These are phyloP conservation scores for Syndactyla subalaris DNA, from an alignment of 2,797 vertebrate species.

Conservation along the genomic window DNA sequence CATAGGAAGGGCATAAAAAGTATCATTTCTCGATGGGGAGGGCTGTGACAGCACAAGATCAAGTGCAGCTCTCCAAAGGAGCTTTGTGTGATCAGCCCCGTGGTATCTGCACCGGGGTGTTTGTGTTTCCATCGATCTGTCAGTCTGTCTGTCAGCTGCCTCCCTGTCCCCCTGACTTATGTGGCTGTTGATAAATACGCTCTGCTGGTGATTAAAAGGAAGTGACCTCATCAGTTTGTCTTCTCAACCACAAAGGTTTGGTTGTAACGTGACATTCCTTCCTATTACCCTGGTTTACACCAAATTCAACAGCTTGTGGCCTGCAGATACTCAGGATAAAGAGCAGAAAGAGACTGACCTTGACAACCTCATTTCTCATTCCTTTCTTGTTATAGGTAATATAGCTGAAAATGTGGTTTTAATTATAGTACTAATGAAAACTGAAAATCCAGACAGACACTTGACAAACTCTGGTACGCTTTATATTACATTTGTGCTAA, in stretches of 20 bases:
- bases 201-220: slow-evolving; percentile 62
- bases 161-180: slow-evolving; percentile 25
- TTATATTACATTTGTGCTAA: slow-evolving; percentile 86
- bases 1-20: background rate
- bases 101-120: background rate
- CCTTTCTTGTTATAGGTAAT: slow-evolving; percentile 86
- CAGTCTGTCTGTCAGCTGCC: slow-evolving; percentile 61
- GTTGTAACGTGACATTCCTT: slow-evolving; percentile 68
- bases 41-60: background rate
- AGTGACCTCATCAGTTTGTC: slow-evolving; percentile 77
- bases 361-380: slow-evolving; percentile 85
- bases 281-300: slow-evolving; percentile 75
- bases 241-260: slow-evolving; percentile 74
- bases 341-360: slow-evolving; percentile 76
- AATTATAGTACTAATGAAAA: slow-evolving; percentile 87
- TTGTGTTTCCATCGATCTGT: slow-evolving; percentile 48
- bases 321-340: slow-evolving; percentile 81
- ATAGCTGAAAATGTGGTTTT: slow-evolving; percentile 85
- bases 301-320: slow-evolving; percentile 77
- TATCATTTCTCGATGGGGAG: background rate
- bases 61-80: background rate
- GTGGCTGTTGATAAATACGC: slow-evolving; percentile 21
- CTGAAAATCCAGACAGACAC: slow-evolving; percentile 87
- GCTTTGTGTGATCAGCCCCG: background rate
- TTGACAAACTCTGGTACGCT: slow-evolving; percentile 84